These are phyloP conservation scores for Lasaia peninsularis DNA, from an alignment of 1,140 invertebrate genomes.

Conservation along the genomic window DNA sequence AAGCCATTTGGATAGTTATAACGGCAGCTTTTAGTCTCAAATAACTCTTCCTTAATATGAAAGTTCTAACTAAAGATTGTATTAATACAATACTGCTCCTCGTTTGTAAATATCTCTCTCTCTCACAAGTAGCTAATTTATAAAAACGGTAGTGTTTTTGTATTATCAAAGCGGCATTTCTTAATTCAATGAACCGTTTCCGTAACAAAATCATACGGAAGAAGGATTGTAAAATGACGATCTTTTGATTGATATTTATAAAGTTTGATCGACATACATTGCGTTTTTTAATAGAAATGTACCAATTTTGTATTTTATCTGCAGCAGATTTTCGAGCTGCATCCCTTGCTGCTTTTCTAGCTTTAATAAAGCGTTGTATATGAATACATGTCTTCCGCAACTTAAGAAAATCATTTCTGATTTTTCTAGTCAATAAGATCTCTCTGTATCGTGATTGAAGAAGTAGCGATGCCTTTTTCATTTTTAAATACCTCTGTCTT, in stretches of 20 bases:
- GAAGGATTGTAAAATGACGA: constrained; percentile 38
- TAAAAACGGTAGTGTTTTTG: constrained; percentile 53
- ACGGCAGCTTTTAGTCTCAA: constrained; percentile 36
- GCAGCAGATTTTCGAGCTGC: constrained; percentile 35
- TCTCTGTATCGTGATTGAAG: constrained; percentile 59
- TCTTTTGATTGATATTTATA: constrained; percentile 36
- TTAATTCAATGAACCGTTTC: constrained; percentile 40
- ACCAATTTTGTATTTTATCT: constrained; percentile 68
- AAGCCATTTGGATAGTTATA: constrained; percentile 53
- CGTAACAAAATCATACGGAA: constrained; percentile 39
- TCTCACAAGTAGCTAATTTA: constrained; percentile 32
- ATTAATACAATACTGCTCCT: constrained; percentile 46
- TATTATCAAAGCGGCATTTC: constrained; percentile 41
- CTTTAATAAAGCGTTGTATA: constrained; percentile 57
- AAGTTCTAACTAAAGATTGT: constrained; percentile 51
- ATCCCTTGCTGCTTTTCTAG: constrained; percentile 40
- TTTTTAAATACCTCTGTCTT: constrained; percentile 45
- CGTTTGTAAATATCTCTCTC: constrained; percentile 42
- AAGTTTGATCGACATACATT: constrained; percentile 52
- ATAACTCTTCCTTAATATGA: constrained; percentile 48
- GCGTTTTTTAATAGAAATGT: constrained; percentile 48
- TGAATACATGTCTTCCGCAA: constrained; percentile 39
- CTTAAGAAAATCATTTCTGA: constrained; percentile 46
- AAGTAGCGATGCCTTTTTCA: constrained; percentile 34
- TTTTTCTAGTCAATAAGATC: constrained; percentile 34